Evolutionary conservation across 2,888 invertebrate genomes (phyloP).

Genomic region (Antheraea yamamai): DNA sequence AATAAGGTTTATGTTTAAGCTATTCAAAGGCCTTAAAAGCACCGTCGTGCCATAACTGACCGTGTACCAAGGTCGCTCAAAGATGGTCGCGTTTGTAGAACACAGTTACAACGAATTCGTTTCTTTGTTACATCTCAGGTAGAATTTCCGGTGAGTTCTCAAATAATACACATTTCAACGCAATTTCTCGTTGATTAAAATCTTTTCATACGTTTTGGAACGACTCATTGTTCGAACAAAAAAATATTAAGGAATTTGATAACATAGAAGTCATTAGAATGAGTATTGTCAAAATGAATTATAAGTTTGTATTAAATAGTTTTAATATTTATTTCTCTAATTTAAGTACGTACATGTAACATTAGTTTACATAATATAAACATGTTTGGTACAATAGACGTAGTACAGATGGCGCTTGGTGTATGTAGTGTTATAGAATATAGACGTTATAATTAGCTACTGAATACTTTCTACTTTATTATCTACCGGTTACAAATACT

Average conservation of each 20-base stretch:
- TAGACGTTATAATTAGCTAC: background rate
- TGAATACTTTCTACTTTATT: background rate
- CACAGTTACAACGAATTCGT: constrained; percentile 1
- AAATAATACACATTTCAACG: constrained; percentile 10
- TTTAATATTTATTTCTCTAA: no score
- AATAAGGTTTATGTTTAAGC: constrained; percentile 3
- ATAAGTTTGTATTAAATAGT: no score
- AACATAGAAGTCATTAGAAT: background rate
- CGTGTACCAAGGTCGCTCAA: constrained; percentile 5
- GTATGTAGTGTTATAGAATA: background rate
- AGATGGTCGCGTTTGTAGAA: background rate
- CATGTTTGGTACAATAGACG: background rate
- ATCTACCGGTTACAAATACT: background rate
- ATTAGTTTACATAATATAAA: background rate
- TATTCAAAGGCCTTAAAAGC: constrained; percentile 5
- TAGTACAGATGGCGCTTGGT: background rate
- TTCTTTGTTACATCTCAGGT: constrained; percentile 29
- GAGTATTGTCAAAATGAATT: no score
- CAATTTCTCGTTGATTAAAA: constrained; percentile 5
- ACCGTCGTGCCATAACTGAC: constrained; percentile 12
- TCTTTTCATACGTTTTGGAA: background rate
- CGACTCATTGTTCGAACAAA: background rate
- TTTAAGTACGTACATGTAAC: no score
- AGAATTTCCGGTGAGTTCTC: constrained; percentile 34
- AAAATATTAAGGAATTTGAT: background rate